phyloP scores from a whole-genome alignment of 2,888 invertebrate species.

The Sthenelais limicola region DNA sequence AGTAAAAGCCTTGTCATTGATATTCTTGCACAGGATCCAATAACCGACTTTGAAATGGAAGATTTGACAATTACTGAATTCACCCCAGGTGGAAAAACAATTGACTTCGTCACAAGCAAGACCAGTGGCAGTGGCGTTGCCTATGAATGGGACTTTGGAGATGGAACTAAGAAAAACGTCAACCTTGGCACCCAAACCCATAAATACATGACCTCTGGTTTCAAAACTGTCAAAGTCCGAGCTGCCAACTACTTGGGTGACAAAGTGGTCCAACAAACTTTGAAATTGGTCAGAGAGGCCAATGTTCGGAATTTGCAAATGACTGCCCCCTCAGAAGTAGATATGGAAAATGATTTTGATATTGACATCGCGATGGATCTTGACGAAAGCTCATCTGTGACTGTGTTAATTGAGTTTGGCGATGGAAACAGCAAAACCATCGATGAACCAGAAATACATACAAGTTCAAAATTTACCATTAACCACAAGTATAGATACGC shows the following conservation, averaged over 20 bases:
- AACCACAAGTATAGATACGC: background rate
- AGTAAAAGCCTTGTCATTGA: background rate
- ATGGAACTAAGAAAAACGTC: background rate
- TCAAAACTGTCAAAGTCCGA: background rate
- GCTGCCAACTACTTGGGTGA: background rate
- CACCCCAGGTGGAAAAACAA: background rate
- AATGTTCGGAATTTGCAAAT: background rate
- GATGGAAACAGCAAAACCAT: background rate
- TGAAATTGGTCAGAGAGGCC: background rate
- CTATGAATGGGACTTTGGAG: slow-evolving; percentile 26
- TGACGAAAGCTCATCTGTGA: background rate
- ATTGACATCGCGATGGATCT: background rate
- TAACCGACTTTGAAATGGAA: background rate
- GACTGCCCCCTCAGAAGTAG: background rate
- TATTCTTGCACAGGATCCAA: slow-evolving; percentile 7
- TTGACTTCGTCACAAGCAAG: background rate
- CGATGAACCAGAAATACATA: slow-evolving; percentile 8
- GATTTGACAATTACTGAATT: background rate
- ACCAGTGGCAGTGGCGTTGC: background rate
- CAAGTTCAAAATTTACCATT: background rate
- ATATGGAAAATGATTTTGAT: background rate
- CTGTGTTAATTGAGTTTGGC: slow-evolving; percentile 5
- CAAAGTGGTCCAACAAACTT: background rate
- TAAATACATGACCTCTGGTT: background rate
- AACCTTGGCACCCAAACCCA: background rate